Evolutionary conservation across 2,888 invertebrate genomes (phyloP).

Genomic region (Pediacus dermestoides): DNA sequence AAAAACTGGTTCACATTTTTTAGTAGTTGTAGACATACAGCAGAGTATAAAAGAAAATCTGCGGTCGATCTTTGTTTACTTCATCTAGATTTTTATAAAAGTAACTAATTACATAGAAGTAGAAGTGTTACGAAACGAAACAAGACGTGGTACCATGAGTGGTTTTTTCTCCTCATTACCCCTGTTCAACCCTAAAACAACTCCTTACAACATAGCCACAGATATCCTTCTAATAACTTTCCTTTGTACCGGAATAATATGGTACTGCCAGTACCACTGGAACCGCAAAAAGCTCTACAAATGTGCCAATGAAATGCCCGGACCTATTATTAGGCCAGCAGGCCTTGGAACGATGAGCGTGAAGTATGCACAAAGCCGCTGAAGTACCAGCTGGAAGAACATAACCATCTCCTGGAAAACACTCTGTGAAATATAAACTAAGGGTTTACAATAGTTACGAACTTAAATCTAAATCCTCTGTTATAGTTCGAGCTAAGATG

Average conservation of each 20-base stretch:
- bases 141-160: too few species aligned
- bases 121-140: too few species aligned
- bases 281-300: constrained; percentile 29
- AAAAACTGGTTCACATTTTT: too few species aligned
- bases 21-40: too few species aligned
- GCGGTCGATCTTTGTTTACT: too few species aligned
- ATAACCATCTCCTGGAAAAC: constrained; percentile 19
- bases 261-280: constrained; percentile 30
- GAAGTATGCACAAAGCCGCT: constrained; percentile 27
- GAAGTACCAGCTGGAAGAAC: constrained; percentile 20
- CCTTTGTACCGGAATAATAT: constrained; percentile 17
- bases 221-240: constrained; percentile 14
- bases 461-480: constrained; percentile 24
- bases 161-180: too few species aligned
- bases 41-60: too few species aligned
- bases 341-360: too few species aligned
- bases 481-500: constrained; percentile 23
- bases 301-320: constrained; percentile 25
- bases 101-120: too few species aligned
- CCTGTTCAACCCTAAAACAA: too few species aligned
- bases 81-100: too few species aligned
- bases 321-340: constrained; percentile 32
- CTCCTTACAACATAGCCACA: too few species aligned
- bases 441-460: constrained; percentile 27
- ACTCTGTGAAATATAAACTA: constrained; percentile 27